Base-by-base conservation (phyloP, 2,113 vertebrate genomes). In the Trichechus manatus region DNA sequence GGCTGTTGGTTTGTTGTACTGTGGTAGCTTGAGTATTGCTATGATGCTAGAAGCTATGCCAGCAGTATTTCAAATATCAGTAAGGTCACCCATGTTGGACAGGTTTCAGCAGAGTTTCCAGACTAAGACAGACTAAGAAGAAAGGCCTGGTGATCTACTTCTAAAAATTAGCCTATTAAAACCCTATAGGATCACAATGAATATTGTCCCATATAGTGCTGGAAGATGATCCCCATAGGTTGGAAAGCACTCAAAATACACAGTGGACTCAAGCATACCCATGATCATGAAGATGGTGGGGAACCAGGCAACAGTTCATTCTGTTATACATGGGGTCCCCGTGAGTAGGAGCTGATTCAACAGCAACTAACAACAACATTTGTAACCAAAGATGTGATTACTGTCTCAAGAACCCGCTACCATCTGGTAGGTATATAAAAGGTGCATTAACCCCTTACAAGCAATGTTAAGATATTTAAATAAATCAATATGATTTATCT, bases 381-480 rank as follows among this genome's bases (percentile, higher is more conserved):
- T 97, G 93, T 92, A 87, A 14, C 33, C 29, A 83, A n/a, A 42
- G 64, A 63, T 78, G 10, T 83, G 56, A 66, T n/a, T 86, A 70
- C 6, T 36, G 39, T 22, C 31, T 20, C n/a, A 78, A 82, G 36
- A 95, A 47, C 42, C 42, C 47, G 9, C 39, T 29, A 77, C 39
- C 25, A 72, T 70, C 78, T 80, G 75, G 42, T 42, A 79, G 72
- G 85, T 87, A 59, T 23, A 44, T 80, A 85, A 89, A 94, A 56
- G 14, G 9, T 64, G 29, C 93, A 80, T 47, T 63, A 92, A 59
- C 2, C 17, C 64, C 25, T 70, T 36, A 93, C 36, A 89, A 92
- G 84, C 70, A 95, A 59, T 50, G 75, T 74, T 93, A 84, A 91
- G n/a, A 94, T 17, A 94, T 50, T 72, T 81, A 61, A 94, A 81